Conservation (phyloP, 2,113 vertebrate genomes). For the Pelecanus crispus region DNA sequence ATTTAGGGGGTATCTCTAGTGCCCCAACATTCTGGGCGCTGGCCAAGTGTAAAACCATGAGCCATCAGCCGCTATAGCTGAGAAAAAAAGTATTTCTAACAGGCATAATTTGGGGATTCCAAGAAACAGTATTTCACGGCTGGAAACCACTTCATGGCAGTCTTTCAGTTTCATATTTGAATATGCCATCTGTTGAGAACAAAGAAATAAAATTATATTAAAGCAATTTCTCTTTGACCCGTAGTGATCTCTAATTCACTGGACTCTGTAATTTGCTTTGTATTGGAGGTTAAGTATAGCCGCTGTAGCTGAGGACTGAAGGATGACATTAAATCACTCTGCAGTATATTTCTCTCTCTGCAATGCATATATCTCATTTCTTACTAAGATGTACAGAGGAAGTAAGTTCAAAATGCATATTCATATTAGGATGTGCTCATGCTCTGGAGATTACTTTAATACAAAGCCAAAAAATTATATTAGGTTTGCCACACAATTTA, state of each 20-base stretch:
- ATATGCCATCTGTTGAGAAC: constrained; percentile 15
- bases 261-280: constrained; percentile 18
- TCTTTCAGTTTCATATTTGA: background rate
- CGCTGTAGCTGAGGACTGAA: background rate
- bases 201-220: constrained; percentile 27
- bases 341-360: background rate
- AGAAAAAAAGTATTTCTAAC: background rate
- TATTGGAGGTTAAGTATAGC: background rate
- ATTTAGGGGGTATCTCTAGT: background rate
- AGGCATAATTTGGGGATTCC: background rate
- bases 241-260: constrained; percentile 13
- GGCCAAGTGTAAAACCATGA: background rate
- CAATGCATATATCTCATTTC: background rate
- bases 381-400: background rate
- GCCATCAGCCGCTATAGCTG: background rate
- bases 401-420: background rate
- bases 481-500: background rate
- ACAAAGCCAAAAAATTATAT: background rate
- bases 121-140: background rate
- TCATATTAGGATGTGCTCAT: background rate
- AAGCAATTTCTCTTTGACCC: constrained; percentile 40
- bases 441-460: background rate
- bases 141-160: constrained; percentile 5
- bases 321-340: background rate
- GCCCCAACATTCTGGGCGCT: background rate